A percentile compares a stretch with the other conserved stretches of the same genome.
Conservation (phyloP, 2,113 vertebrate species). For the Triplophysa siluroides region DNA sequence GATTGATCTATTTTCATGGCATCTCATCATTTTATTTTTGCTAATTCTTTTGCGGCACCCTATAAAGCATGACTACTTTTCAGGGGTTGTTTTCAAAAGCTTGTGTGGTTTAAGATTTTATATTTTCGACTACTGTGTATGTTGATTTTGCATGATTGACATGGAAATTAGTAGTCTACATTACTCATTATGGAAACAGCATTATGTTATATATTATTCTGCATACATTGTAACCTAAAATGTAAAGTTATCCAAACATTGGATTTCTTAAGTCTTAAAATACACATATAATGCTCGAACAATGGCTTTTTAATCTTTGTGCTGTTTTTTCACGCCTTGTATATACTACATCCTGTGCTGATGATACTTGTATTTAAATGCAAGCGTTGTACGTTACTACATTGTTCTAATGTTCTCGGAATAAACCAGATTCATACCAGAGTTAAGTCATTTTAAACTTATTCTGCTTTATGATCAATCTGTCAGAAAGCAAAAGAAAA, state of each 20-base stretch:
- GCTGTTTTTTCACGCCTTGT: too few species aligned
- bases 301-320: background rate
- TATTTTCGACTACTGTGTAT: background rate
- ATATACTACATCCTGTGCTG: background rate
- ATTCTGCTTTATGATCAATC: background rate
- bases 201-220: background rate
- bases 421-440: constrained; percentile 7
- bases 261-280: background rate
- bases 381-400: background rate
- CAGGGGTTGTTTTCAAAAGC: background rate
- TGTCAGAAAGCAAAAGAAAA: background rate
- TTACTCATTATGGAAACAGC: background rate
- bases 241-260: background rate
- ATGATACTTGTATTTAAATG: background rate
- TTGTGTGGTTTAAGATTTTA: background rate
- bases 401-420: background rate
- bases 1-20: constrained; percentile 62
- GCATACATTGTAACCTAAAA: background rate
- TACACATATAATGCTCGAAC: background rate
- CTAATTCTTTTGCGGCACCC: constrained; percentile 1
- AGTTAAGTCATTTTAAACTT: background rate
- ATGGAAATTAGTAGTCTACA: background rate
- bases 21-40: background rate
- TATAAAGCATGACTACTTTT: constrained; percentile 26
- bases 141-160: constrained; percentile 6